Percentiles rank a stretch among this genome's conserved stretches.
Conservation (phyloP, 2,113 vertebrate species). For the Galbula dea region DNA sequence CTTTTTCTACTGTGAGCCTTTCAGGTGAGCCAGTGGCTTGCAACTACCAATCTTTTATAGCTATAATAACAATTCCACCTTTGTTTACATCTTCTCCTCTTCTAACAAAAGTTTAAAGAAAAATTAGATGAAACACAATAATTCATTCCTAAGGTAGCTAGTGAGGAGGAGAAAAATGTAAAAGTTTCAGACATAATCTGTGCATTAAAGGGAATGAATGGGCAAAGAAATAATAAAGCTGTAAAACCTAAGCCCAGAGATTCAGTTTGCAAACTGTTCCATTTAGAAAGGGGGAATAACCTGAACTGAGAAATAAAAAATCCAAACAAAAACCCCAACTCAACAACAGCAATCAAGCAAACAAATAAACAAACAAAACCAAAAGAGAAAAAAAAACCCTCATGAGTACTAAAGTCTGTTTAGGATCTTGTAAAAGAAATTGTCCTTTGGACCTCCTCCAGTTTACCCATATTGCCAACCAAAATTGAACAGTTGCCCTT, state of each 20-base stretch:
- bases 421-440: not conserved
- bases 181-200: not conserved
- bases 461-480: not conserved
- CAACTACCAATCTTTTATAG: not conserved
- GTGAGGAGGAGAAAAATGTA: not conserved
- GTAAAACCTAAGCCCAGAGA: not conserved
- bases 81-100: not conserved
- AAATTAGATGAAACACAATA: not conserved
- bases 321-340: no score
- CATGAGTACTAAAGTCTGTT: not conserved
- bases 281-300: not conserved
- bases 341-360: no score
- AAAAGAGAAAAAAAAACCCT: not conserved
- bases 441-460: not conserved
- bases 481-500: constrained; percentile 15
- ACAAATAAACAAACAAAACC: not conserved
- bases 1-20: not conserved
- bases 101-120: not conserved
- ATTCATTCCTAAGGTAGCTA: not conserved
- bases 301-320: not conserved
- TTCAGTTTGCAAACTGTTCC: not conserved
- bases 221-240: not conserved
- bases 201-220: not conserved
- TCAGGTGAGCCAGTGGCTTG: not conserved
- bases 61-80: not conserved